A percentile compares a stretch with the other conserved stretches of the same genome.
phyloP scores from a whole-genome alignment of 2,888 invertebrate species.

The Drosophila falleni region DNA sequence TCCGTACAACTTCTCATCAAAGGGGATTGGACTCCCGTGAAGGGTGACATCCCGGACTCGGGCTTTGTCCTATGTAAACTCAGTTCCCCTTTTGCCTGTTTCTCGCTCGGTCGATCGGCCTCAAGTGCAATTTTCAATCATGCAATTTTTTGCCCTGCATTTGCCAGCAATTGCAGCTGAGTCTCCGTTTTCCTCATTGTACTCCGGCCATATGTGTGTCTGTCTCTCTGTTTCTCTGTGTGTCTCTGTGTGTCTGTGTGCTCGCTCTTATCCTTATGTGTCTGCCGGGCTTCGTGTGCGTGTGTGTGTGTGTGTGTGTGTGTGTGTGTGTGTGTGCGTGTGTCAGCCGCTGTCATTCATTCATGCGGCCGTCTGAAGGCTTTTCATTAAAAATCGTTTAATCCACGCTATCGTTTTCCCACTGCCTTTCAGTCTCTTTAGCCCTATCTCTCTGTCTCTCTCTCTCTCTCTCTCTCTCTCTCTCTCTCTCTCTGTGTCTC shows the following conservation, averaged over 20 bases:
- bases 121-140: conserved; percentile 79
- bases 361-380: conserved; percentile 74
- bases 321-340: conserved; percentile 27
- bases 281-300: neutral
- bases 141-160: conserved; percentile 60
- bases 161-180: conserved; percentile 66
- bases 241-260: conserved; percentile 14
- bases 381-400: conserved; percentile 83
- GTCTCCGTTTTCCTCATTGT: conserved; percentile 54
- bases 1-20: conserved; percentile 17
- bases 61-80: conserved; percentile 6
- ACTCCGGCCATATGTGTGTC: conserved; percentile 28
- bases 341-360: conserved; percentile 70
- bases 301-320: too few relatives aligned
- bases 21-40: neutral
- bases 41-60: neutral
- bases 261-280: conserved; percentile 30
- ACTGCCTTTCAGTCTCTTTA: conserved; percentile 28
- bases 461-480: conserved; percentile 20
- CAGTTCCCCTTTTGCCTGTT: conserved; percentile 12
- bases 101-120: conserved; percentile 54
- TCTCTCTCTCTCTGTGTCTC: neutral
- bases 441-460: too few relatives aligned
- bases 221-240: neutral
- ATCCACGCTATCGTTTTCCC: conserved; percentile 80